Base-by-base conservation (phyloP, 30 jellyfish, hydroid and myxozoan genomes). In the Pelagia noctiluca region DNA sequence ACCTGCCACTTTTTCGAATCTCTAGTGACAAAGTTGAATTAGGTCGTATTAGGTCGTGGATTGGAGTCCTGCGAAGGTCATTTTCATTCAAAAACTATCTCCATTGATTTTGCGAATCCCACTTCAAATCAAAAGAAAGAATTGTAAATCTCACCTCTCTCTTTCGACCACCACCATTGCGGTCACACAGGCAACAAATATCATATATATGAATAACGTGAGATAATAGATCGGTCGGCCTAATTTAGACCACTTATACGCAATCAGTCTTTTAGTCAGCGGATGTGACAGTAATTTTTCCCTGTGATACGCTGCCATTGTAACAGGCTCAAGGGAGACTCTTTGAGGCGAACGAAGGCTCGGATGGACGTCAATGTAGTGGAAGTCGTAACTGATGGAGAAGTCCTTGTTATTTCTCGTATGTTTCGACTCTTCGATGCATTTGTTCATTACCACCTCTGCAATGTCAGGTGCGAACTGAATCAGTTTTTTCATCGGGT, bases 401-500 rank as follows among this genome's bases (percentile, higher is more conserved):
- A 47, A 82, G 18, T 80, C 96, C 7, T 32, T 38, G 61, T 82
- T 94, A 16, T 70, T 67, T 4, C 68, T 61, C 16, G 88, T 53
- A 32, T 82, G 92, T 35, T 79, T 81, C 8, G 98, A 79, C 29
- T 93, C 78, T 18, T 34, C 63, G 19, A 93, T 67, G 74, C 98
- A 86, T 32, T 75, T 73, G 28, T 87, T 81, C 42, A 93, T 83
- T 5, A 87, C 98, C 10, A 72, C 82, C 72, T 86, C 93, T 0
- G 98, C 98, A 29, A 87, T 94, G 28, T 75, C 88, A 0, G 98
- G 98, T 28, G 97, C 98, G 1, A 68, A 75, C 25, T 37, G 61
- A 1, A 93, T 93, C 23, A 93, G 93, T 46, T 93, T 93, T 47
- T 83, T 75, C 98, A 93, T 93, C 1, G 98, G 97, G 23, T 76